Evolutionary conservation across 2,113 vertebrate species (phyloP).

Genomic region (Perca schrenkii): DNA sequence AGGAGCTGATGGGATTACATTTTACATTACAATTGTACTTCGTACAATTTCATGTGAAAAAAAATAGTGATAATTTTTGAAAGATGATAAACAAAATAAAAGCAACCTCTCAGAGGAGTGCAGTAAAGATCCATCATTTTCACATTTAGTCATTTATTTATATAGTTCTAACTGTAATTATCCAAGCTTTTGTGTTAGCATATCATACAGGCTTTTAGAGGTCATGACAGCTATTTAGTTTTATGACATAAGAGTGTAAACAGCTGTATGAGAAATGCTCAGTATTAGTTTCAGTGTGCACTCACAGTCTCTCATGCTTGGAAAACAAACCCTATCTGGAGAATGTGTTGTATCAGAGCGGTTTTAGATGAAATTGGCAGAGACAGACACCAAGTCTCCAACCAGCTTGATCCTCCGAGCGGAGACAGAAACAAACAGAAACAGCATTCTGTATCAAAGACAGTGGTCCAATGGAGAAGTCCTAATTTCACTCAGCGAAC

Average conservation of each 20-base stretch:
- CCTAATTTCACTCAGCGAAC: conserved; percentile 10
- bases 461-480: not conserved
- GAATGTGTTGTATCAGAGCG: conserved; percentile 35
- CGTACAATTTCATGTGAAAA: too few relatives aligned
- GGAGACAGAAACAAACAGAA: conserved; percentile 40
- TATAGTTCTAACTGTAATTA: conserved; percentile 7
- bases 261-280: not conserved
- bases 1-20: too few relatives aligned
- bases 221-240: not conserved
- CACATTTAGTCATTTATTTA: not conserved
- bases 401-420: conserved; percentile 29
- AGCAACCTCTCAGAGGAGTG: not conserved
- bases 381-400: conserved; percentile 28
- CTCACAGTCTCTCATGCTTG: conserved; percentile 11
- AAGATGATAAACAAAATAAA: conserved; percentile 26
- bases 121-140: not conserved
- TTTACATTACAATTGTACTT: too few relatives aligned
- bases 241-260: not conserved
- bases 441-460: conserved; percentile 37
- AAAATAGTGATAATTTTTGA: not conserved
- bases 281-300: conserved; percentile 1
- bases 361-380: conserved; percentile 56
- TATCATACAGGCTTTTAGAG: not conserved
- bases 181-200: not conserved
- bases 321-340: conserved; percentile 36